Conservation (phyloP, 2,888 invertebrate species). For the Lysandra bellargus region DNA sequence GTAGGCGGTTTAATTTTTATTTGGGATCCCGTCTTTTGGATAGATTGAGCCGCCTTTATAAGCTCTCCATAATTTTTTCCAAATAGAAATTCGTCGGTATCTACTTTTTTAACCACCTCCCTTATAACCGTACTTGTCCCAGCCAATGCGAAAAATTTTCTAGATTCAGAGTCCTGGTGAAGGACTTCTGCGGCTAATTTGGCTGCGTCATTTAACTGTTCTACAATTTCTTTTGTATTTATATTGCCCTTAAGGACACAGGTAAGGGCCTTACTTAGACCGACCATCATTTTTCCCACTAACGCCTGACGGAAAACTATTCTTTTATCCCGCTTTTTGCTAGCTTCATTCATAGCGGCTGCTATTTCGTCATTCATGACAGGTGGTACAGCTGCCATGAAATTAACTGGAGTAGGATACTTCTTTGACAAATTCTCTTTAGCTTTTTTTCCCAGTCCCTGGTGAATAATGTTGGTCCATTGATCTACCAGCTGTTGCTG, state of each 20-base stretch:
- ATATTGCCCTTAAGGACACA: not conserved
- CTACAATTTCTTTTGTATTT: not conserved
- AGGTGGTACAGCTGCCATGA: too few species aligned
- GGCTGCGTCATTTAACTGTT: not conserved
- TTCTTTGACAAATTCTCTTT: too few species aligned
- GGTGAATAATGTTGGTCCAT: not conserved
- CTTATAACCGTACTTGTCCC: too few species aligned
- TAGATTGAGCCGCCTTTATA: not conserved
- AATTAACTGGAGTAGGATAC: too few species aligned
- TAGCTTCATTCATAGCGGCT: too few species aligned
- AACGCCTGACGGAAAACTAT: too few species aligned
- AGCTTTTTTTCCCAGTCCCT: too few species aligned
- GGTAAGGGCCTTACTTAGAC: not conserved
- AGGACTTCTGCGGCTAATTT: too few species aligned
- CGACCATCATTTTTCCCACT: not conserved
- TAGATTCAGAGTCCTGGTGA: not conserved
- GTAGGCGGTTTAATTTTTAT: not conserved
- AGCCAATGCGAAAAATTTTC: not conserved
- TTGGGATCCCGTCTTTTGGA: not conserved
- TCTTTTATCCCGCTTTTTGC: too few species aligned
- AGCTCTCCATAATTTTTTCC: not conserved
- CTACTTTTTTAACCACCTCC: too few species aligned
- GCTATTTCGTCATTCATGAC: too few species aligned
- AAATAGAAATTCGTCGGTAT: not conserved
- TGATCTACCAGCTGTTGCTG: too few species aligned